Conservation (phyloP, 2,797 vertebrate species). For the Geotrypetes seraphini region DNA sequence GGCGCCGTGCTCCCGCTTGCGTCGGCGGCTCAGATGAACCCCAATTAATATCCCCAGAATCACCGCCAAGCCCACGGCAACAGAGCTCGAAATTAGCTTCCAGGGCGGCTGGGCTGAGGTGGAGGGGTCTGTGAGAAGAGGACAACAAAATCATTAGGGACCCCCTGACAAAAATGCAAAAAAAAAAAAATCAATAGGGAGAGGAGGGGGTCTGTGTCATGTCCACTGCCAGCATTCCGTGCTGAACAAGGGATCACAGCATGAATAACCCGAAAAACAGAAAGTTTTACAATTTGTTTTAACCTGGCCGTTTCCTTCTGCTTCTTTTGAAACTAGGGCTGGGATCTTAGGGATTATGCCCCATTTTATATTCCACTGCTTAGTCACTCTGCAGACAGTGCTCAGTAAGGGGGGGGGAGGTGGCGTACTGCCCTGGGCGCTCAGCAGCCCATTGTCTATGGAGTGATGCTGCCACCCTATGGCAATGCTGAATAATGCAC, state of each 20-base stretch:
- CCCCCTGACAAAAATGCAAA: not conserved
- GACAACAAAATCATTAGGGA: not conserved
- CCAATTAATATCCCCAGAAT: constrained; percentile 48
- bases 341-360: too few species aligned
- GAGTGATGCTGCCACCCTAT: constrained; percentile 1
- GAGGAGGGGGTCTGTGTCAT: not conserved
- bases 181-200: not conserved
- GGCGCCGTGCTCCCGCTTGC: constrained; percentile 29
- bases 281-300: too few species aligned
- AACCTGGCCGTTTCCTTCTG: too few species aligned
- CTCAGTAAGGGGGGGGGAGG: not conserved
- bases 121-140: not conserved
- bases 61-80: constrained; percentile 41
- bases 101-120: constrained; percentile 51
- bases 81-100: constrained; percentile 45
- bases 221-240: too few species aligned
- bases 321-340: too few species aligned
- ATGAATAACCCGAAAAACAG: not conserved
- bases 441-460: not conserved
- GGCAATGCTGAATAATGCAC: constrained; percentile 16
- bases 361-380: too few species aligned
- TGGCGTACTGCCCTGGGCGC: not conserved
- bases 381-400: not conserved
- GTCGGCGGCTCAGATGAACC: constrained; percentile 50
- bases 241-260: not conserved